Base-by-base conservation (phyloP, 1,140 invertebrate species). In the Drosophila quadrilineata region DNA sequence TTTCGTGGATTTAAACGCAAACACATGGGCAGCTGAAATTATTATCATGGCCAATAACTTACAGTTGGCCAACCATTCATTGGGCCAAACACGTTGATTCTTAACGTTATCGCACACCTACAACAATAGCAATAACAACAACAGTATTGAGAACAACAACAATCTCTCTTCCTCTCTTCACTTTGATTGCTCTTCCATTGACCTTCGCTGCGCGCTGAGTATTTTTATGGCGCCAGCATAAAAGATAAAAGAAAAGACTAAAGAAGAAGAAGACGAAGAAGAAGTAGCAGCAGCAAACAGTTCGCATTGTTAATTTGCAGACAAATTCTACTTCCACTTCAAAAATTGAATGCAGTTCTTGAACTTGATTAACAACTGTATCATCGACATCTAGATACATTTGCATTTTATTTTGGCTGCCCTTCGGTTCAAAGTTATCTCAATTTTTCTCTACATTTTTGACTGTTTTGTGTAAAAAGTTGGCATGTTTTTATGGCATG, bases 181-280 rank as follows among this genome's bases (percentile, higher is more conserved):
- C n/a, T n/a, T 65, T 58, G 43, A 50, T 21, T 21, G 54, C 36
- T 43, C 54, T 59, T 43, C 54, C 14, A 38, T 29, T 49, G 56
- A 59, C 56, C 56, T 59, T 59, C 56, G 43, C 29, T 26, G 31
- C 3, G 22, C 29, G 19, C 6, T 16, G n/a, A 43, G 38, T 43
- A 16, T 31, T 52, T 60, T 58, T 58, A 49, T 19, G 33, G 31
- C 35, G 46, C 46, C 46, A 49, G 35, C 46, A 50, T 49, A 45
- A 26, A 58, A 49, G n/a, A n/a, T n/a, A 36, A 12, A 35, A 45
- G 41, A 36, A 46, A 54, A 21, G 9, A 21, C 58, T 9, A 33
- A 31, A 19, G n/a, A 14, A 33, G 17, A n/a, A n/a, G n/a, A n/a
- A n/a, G n/a, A n/a, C 22, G 12, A 40, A 33, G 31, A 36, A 29